These are phyloP conservation scores for Odontomyia ornata DNA, from an alignment of 2,888 invertebrate genomes.

Conservation along the genomic window DNA sequence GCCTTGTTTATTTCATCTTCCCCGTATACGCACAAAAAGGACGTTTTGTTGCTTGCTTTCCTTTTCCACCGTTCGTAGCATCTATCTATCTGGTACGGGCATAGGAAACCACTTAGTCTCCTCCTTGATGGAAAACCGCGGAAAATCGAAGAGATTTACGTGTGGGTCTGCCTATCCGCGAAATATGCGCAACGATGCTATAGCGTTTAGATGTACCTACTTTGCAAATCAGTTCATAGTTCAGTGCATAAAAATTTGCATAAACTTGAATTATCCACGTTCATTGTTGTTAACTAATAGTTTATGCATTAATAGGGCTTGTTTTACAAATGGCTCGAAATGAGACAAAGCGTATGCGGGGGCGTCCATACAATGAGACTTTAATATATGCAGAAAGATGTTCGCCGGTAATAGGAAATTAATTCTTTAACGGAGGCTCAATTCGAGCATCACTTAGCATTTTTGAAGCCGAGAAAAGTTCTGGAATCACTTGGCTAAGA, in stretches of 20 bases:
- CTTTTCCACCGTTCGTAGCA: not conserved
- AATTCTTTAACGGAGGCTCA: conserved; percentile 20
- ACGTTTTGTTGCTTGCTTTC: not conserved
- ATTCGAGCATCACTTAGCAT: no score
- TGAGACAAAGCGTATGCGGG: conserved; percentile 8
- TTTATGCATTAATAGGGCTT: conserved; percentile 43
- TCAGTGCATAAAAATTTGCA: conserved; percentile 45
- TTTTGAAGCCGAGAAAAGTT: no score
- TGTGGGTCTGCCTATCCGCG: not conserved
- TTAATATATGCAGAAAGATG: conserved; percentile 32
- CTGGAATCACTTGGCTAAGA: no score
- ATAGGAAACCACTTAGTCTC: conserved; percentile 34
- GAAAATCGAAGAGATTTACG: conserved; percentile 15
- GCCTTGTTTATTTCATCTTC: conserved; percentile 16
- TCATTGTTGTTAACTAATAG: conserved; percentile 44
- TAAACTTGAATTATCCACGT: conserved; percentile 41
- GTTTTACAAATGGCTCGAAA: conserved; percentile 39
- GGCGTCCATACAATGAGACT: conserved; percentile 20
- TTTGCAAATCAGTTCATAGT: conserved; percentile 50
- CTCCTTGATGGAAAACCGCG: conserved; percentile 30
- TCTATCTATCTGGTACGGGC: not conserved
- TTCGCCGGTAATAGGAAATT: conserved; percentile 34
- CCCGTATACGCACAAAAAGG: conserved; percentile 29
- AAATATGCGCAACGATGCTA: not conserved
- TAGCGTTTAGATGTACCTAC: not conserved